Evolutionary conservation across 2,797 vertebrate species (phyloP).

Genomic region (Sebastes goodei): DNA sequence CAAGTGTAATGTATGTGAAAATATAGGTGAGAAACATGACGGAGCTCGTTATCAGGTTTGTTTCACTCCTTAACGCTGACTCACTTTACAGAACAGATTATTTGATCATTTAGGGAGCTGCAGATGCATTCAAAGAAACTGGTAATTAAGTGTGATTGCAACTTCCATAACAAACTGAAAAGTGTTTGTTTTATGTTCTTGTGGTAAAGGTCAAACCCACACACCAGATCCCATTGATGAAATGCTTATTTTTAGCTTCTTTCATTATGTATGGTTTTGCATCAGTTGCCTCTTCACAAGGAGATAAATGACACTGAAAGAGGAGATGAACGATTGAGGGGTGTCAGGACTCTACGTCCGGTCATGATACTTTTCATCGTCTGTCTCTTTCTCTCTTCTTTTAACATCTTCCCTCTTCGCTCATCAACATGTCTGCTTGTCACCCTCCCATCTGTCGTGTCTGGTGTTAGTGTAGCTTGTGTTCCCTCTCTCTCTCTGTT

Average conservation of each 20-base stretch:
- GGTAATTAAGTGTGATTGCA: neutral
- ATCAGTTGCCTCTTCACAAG: neutral
- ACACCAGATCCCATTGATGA: neutral
- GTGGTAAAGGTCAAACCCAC: neutral
- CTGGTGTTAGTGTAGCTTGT: neutral
- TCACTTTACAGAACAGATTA: neutral
- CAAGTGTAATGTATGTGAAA: neutral
- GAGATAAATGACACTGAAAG: neutral
- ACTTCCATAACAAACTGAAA: too few species aligned
- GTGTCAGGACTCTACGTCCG: neutral
- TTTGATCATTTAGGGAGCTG: neutral
- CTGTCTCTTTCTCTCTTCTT: neutral
- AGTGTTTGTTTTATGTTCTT: neutral
- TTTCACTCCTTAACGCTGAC: neutral
- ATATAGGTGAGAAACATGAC: neutral
- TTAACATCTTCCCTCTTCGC: slow-evolving; percentile 34
- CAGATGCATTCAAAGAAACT: neutral
- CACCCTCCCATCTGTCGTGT: slow-evolving; percentile 43
- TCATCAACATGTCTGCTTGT: slow-evolving; percentile 41
- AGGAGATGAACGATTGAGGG: neutral
- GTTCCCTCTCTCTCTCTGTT: neutral
- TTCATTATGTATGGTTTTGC: too few species aligned
- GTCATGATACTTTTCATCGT: neutral
- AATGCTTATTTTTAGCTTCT: neutral
- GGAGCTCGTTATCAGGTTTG: neutral